Evolutionary conservation across 1,140 invertebrate species (phyloP).

Genomic region (Whitmania pigra): DNA sequence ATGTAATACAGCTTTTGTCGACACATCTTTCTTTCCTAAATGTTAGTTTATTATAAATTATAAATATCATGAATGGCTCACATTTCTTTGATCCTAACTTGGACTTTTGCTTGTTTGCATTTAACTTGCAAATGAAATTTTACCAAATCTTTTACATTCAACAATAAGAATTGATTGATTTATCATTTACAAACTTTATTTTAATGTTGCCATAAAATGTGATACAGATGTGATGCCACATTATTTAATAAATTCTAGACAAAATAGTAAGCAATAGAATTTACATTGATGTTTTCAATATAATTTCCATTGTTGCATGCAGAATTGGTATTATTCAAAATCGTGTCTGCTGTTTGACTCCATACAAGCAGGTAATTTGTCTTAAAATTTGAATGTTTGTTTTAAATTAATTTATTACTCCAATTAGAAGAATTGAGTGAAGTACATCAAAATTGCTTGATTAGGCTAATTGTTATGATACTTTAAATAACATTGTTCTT

Average conservation of each 20-base stretch:
- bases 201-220: no score
- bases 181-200: no score
- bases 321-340: slow-evolving; percentile 2
- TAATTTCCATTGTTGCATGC: not conserved
- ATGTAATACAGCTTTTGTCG: slow-evolving; percentile 47
- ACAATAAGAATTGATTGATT: no score
- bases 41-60: not conserved
- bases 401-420: not conserved
- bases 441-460: not conserved
- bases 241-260: no score
- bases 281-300: not conserved
- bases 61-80: no score
- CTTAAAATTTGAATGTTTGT: not conserved
- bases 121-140: no score
- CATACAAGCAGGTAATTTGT: not conserved
- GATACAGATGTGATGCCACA: no score
- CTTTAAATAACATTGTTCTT: not conserved
- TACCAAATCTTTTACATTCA: no score
- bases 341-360: slow-evolving; percentile 7
- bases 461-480: not conserved
- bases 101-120: no score
- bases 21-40: slow-evolving; percentile 21
- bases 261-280: no score
- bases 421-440: not conserved
- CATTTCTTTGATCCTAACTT: no score